Base-by-base conservation (phyloP, 1,140 invertebrate species). In the Akabosia matsudoensis region DNA sequence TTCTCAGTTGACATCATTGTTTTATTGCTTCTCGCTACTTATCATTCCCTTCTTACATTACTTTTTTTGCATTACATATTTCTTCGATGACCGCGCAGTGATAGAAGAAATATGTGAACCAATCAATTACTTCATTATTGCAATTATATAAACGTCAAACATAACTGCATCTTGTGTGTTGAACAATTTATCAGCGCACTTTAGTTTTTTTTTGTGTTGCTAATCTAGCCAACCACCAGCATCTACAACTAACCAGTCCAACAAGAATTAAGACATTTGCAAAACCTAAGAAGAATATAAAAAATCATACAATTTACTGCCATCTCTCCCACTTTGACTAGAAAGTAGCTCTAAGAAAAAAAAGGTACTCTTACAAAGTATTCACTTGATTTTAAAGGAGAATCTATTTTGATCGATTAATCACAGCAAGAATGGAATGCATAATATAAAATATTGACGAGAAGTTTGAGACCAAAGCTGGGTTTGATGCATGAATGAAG, bases 391-490 rank as follows among this genome's bases (percentile, higher is more conserved):
- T 45, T 10, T 45, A 18, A 45, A 10, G 37, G 37, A 4, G 4
- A 28, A 28, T 67, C 61, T 10, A 13, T 67, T n/a, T 67, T 67
- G 61, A 67, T 67, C 61, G 61, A 67, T 67, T 67, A 28, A 67
- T 67, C 61, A 67, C 28, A 67, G 22, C 28, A 67, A 67, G 13
- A n/a, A n/a, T 56, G 54, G 54, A 56, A 56, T 56, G 54, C 22
- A 56, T n/a, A n/a, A n/a, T n/a, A n/a, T n/a, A n/a, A n/a, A n/a
- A n/a, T n/a, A n/a, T n/a, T n/a, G n/a, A n/a, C n/a, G 14, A 56
- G 24, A 56, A 56, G 24, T 56, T 45, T 7, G 18, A 45, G 37
- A 45, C 7, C 18, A 45, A 45, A 10, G 37, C 37, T 7, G 7
- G 7, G 37, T 18, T 10, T 18, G 18, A 45, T 45, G 37, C 37